Percentiles rank a stretch among this genome's conserved stretches.
Conservation (phyloP, 2,888 invertebrate species). For the Aporophyla nigra region DNA sequence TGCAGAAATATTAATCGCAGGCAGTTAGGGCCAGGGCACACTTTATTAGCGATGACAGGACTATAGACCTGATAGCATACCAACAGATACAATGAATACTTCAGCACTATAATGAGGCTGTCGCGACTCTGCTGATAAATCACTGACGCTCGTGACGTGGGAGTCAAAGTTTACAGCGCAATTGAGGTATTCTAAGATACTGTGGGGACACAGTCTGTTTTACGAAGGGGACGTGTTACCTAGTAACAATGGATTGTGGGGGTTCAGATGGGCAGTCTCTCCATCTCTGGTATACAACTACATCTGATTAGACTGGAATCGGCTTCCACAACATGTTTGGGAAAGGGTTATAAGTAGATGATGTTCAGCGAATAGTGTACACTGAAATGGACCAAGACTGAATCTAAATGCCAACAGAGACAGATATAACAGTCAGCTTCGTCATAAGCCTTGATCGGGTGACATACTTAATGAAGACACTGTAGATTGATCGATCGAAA, state of each 20-base stretch:
- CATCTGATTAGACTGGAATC: background rate
- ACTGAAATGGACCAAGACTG: background rate
- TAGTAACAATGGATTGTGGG: background rate
- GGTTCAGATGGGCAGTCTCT: background rate
- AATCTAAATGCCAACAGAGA: background rate
- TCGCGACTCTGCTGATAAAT: constrained; percentile 16
- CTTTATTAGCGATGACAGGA: constrained; percentile 35
- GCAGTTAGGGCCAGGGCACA: constrained; percentile 17
- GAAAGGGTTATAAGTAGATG: background rate
- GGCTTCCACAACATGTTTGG: background rate
- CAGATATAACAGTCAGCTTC: background rate
- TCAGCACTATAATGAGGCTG: constrained; percentile 38
- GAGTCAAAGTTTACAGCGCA: constrained; percentile 1
- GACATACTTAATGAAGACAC: background rate
- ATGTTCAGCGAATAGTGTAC: background rate
- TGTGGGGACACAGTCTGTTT: background rate
- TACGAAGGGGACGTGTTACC: background rate
- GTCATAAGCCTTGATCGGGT: background rate
- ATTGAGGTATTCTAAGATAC: background rate
- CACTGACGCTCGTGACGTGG: background rate
- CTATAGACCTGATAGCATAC: constrained; percentile 38
- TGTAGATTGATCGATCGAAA: background rate
- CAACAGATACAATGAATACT: constrained; percentile 41
- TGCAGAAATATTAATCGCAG: constrained; percentile 43
- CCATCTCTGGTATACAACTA: background rate